Percentiles rank a stretch among this genome's conserved stretches.
Conservation (phyloP, 2,888 invertebrate genomes). For the Pyrocoelia pectoralis region DNA sequence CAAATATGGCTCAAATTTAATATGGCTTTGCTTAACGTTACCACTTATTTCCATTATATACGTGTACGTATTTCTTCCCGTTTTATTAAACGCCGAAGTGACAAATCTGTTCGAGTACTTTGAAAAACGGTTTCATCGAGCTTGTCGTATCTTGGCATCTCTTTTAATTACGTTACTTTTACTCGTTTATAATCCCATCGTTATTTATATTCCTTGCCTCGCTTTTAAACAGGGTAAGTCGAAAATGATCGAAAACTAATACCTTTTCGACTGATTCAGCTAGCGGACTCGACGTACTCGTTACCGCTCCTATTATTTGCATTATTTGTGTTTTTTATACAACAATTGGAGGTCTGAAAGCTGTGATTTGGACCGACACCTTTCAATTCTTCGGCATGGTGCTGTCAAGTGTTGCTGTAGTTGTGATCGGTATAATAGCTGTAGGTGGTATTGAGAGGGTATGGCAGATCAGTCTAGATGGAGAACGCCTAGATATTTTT, state of each 20-base stretch:
- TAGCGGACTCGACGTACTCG: too few relatives aligned
- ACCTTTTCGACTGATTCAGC: too few relatives aligned
- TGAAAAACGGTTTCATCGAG: slow-evolving; percentile 69
- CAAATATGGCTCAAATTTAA: too few relatives aligned
- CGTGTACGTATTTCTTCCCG: too few relatives aligned
- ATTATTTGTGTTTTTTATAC: slow-evolving; percentile 79
- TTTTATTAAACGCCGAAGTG: slow-evolving; percentile 74
- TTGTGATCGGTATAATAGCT: slow-evolving; percentile 50
- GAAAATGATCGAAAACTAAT: too few relatives aligned
- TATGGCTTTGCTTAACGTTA: too few relatives aligned
- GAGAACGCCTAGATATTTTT: slow-evolving; percentile 53
- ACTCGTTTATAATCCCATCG: slow-evolving; percentile 65
- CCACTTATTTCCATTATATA: too few relatives aligned
- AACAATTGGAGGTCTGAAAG: slow-evolving; percentile 73
- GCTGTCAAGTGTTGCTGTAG: background rate
- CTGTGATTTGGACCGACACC: slow-evolving; percentile 71
- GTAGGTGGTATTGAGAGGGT: slow-evolving; percentile 52
- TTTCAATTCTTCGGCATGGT: slow-evolving; percentile 61
- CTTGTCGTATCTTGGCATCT: slow-evolving; percentile 64
- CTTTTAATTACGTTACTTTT: slow-evolving; percentile 65
- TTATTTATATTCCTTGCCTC: slow-evolving; percentile 71
- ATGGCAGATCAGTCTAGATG: slow-evolving; percentile 50
- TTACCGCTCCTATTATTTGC: slow-evolving; percentile 73
- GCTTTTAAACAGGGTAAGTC: slow-evolving; percentile 70
- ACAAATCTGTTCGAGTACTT: slow-evolving; percentile 76